Conservation (phyloP, 2,797 vertebrate genomes). For the Sus cebifrons region DNA sequence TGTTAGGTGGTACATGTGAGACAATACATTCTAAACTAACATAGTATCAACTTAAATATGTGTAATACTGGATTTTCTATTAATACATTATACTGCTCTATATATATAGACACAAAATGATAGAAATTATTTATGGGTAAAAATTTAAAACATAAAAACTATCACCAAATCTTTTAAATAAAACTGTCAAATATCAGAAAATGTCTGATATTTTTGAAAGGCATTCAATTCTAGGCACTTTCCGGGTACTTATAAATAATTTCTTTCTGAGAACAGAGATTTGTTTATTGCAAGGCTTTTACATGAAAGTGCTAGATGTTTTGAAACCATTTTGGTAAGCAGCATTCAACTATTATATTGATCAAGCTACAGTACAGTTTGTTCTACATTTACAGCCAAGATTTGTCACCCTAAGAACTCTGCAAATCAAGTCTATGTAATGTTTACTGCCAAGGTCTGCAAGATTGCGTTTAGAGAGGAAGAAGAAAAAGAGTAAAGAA, state of each 20-base stretch:
- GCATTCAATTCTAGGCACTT: neutral
- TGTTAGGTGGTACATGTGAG: neutral
- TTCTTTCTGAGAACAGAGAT: conserved; percentile 51
- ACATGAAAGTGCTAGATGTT: neutral
- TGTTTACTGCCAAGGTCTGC: conserved; percentile 34
- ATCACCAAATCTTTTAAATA: conserved; percentile 27
- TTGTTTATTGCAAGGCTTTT: conserved; percentile 7
- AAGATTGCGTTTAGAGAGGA: conserved; percentile 70
- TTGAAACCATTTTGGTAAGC: conserved; percentile 33
- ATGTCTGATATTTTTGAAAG: conserved; percentile 24
- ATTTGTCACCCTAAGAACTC: neutral
- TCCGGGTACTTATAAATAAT: conserved; percentile 52
- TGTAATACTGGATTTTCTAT: conserved; percentile 20
- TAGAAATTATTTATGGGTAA: conserved; percentile 5
- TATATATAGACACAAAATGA: conserved; percentile 24
- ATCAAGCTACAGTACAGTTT: neutral
- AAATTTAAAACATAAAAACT: conserved; percentile 25
- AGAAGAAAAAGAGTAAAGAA: neutral
- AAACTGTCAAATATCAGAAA: conserved; percentile 54
- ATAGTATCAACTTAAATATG: conserved; percentile 2
- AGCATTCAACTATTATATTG: neutral
- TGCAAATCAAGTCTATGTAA: neutral
- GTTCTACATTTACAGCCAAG: neutral
- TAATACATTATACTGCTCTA: neutral
- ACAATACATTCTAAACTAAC: conserved; percentile 41